Evolutionary conservation across 1,140 invertebrate genomes (phyloP).

Genomic region (Drosophila melanica): DNA sequence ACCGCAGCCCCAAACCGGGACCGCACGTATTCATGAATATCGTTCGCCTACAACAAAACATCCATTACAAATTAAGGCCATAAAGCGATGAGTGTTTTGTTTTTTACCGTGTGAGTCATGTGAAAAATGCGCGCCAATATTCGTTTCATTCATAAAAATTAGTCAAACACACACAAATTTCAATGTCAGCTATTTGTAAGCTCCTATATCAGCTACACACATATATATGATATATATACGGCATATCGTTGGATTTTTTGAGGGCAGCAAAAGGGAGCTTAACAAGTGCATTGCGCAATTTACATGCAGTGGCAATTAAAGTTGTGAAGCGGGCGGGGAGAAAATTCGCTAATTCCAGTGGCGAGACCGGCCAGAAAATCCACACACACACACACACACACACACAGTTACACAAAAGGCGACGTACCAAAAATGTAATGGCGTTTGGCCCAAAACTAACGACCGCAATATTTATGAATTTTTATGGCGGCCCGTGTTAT

Average conservation of each 20-base stretch:
- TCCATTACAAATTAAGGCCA: constrained; percentile 2
- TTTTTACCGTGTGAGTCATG: constrained; percentile 25
- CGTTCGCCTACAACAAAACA: constrained; percentile 2
- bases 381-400: too few relatives aligned
- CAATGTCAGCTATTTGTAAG: constrained; percentile 58
- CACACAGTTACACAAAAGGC: constrained; percentile 41
- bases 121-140: constrained; percentile 8
- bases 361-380: constrained; percentile 4
- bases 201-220: not conserved
- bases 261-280: not conserved
- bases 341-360: constrained; percentile 46
- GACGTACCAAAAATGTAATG: constrained; percentile 40
- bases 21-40: constrained; percentile 38
- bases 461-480: constrained; percentile 67
- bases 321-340: not conserved
- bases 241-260: not conserved
- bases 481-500: constrained; percentile 37
- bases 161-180: constrained; percentile 26
- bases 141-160: constrained; percentile 64
- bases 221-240: not conserved
- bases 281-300: constrained; percentile 37
- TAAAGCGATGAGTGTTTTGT: constrained; percentile 35
- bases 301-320: constrained; percentile 41
- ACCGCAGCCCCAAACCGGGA: constrained; percentile 13
- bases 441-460: constrained; percentile 46